These are phyloP conservation scores for Acanthaster planci DNA, from an alignment of 35 echinoderm and acorn worm genomes.

Conservation along the genomic window DNA sequence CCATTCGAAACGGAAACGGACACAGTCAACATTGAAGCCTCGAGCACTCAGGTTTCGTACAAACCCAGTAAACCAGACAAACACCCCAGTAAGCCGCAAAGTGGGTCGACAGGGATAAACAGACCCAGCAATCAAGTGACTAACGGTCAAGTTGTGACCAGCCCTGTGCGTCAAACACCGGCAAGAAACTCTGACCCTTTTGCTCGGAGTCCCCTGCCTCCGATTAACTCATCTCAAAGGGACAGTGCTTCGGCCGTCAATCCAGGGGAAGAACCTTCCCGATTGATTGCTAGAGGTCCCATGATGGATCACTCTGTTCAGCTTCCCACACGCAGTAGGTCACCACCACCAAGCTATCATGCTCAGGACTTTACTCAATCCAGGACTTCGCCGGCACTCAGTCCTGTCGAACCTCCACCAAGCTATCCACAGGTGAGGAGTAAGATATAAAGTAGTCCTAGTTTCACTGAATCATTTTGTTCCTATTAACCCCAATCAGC, in stretches of 20 bases:
- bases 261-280: not conserved
- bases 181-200: not conserved
- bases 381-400: not conserved
- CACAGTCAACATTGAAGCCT: not conserved
- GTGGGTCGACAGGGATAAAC: not conserved
- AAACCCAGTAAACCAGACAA: slow-evolving; percentile 34
- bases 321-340: slow-evolving; percentile 14
- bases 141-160: not conserved
- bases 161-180: not conserved
- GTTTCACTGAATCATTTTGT: too few species aligned
- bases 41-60: not conserved
- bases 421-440: slow-evolving; percentile 63
- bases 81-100: not conserved
- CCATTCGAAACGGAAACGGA: not conserved
- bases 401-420: slow-evolving; percentile 23
- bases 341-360: slow-evolving; percentile 22
- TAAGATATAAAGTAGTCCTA: too few species aligned
- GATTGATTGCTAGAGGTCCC: slow-evolving; percentile 1
- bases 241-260: not conserved
- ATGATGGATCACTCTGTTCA: not conserved
- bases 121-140: slow-evolving; percentile 4
- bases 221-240: slow-evolving; percentile 8
- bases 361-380: not conserved
- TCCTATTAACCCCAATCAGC: too few species aligned
- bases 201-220: slow-evolving; percentile 21